Evolutionary conservation across 2,113 vertebrate genomes (phyloP).

Genomic region (Xenopus borealis): DNA sequence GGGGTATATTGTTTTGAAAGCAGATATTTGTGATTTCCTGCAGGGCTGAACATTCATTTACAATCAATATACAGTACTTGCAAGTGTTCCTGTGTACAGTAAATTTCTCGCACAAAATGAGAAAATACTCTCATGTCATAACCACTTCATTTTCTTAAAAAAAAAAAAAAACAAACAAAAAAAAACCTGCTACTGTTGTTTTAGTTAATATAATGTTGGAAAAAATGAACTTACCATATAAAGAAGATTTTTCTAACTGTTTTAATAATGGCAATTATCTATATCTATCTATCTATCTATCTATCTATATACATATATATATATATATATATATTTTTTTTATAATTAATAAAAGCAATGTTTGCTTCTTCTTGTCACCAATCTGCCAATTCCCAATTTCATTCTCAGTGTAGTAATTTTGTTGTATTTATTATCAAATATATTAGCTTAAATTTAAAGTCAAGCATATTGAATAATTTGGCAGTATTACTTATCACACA

Average conservation of each 20-base stretch:
- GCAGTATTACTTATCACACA: too few species aligned
- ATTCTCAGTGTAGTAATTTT: too few species aligned
- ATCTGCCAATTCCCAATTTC: too few species aligned
- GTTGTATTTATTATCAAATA: too few species aligned
- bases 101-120: constrained; percentile 14
- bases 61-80: constrained; percentile 43
- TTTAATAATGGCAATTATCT: background rate
- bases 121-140: constrained; percentile 16
- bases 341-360: too few species aligned
- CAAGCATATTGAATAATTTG: too few species aligned
- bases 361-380: too few species aligned
- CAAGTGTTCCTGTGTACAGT: constrained; percentile 39
- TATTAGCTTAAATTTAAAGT: too few species aligned
- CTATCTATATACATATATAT: too few species aligned
- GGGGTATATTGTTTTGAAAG: constrained; percentile 42
- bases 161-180: background rate
- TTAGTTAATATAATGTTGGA: background rate
- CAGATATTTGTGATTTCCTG: constrained; percentile 43
- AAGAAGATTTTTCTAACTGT: background rate
- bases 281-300: too few species aligned
- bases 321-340: too few species aligned
- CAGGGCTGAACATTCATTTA: constrained; percentile 29
- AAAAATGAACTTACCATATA: background rate
- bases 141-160: background rate
- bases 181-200: background rate